A percentile compares a stretch with the other conserved stretches of the same genome.
Conservation (phyloP, 2,113 vertebrate species). For the Mormyrus iriodes region DNA sequence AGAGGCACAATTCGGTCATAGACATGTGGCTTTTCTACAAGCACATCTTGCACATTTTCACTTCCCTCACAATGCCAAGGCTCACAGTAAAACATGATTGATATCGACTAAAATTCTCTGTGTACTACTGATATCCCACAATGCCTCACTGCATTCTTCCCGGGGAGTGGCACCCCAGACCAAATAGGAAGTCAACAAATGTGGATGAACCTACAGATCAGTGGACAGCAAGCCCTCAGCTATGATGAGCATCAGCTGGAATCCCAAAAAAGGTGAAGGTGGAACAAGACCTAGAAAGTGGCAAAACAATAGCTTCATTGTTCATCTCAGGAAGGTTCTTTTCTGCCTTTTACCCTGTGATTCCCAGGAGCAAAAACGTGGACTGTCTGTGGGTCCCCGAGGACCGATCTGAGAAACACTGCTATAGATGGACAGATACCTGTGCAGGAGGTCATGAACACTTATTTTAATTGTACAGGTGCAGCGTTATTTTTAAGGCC, state of each 20-base stretch:
- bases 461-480: neutral
- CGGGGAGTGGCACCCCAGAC: neutral
- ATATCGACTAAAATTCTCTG: neutral
- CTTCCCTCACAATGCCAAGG: neutral
- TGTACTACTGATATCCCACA: neutral
- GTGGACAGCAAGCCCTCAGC: neutral
- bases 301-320: neutral
- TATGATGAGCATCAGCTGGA: neutral
- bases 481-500: neutral
- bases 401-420: neutral
- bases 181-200: neutral
- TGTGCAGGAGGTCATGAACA: neutral
- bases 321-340: neutral
- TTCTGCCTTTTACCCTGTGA: neutral
- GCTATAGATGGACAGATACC: neutral
- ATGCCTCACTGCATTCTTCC: neutral
- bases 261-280: neutral
- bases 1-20: neutral
- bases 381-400: neutral
- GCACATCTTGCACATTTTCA: neutral
- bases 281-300: neutral
- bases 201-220: neutral
- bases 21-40: neutral
- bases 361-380: neutral
- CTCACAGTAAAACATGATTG: neutral